These are phyloP conservation scores for Cariama cristata DNA, from an alignment of 2,113 vertebrate species.

Conservation along the genomic window DNA sequence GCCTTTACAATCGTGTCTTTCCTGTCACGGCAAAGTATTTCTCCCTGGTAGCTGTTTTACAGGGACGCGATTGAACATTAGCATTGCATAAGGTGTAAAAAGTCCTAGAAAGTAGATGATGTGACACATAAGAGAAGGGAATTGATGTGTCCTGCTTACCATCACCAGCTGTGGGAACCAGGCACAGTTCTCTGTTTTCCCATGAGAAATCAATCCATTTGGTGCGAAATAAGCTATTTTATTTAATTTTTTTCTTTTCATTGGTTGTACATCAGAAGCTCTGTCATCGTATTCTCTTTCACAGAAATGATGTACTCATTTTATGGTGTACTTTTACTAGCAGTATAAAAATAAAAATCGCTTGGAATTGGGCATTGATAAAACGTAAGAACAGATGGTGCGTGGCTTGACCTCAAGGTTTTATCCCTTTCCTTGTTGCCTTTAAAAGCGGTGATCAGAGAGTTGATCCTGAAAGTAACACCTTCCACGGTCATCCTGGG, in stretches of 20 bases:
- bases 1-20: background rate
- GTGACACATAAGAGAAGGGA: background rate
- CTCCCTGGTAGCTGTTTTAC: background rate
- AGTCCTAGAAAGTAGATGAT: background rate
- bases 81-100: background rate
- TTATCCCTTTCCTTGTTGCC: background rate
- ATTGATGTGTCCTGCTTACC: background rate
- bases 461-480: background rate
- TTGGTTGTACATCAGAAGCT: background rate
- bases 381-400: background rate
- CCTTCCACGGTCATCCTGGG: background rate
- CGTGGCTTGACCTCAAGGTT: background rate
- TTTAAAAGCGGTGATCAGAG: background rate
- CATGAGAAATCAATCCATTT: background rate
- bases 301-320: background rate
- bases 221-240: background rate
- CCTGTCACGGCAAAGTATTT: background rate
- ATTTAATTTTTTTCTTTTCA: background rate
- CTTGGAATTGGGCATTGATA: constrained; percentile 10
- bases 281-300: background rate
- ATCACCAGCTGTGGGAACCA: background rate
- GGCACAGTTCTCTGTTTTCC: background rate
- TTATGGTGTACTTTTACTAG: background rate
- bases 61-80: background rate
- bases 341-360: background rate